Base-by-base conservation (phyloP, 2,113 vertebrate genomes). In the Gymnogyps californianus region DNA sequence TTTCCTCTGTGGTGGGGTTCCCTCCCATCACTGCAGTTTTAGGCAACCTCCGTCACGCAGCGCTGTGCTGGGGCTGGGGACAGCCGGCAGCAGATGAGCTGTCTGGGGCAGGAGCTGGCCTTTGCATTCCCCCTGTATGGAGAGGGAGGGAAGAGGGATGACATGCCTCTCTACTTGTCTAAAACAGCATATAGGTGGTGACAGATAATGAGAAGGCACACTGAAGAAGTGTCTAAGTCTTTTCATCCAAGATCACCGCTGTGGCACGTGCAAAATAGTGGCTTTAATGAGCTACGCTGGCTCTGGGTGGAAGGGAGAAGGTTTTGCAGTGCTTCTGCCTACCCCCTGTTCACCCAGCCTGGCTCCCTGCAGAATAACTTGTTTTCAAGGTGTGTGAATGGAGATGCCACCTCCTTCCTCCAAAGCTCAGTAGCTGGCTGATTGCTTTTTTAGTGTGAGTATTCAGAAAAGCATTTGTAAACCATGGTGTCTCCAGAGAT, bases 1-100 rank as follows among this genome's bases (percentile, higher is more conserved):
- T 58, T 76, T 61, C 18, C 26, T 40, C 15, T 32, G 61, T 6
- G 18, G 16, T 25, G 34, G 5, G 10, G 18, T 44, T 66, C 44
- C 40, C 28, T 66, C 44, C 40, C 28, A 13, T 21, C 20, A 1
- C 75, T 18, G 34, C 12, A 19, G 61, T 59, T 92, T 59, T 26
- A n/a, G 42, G 57, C 51, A 42, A 4, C 14, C 12, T 25, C 22
- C 1, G 1, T 17, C 54, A 9, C 0, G 0, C 12, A 12, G 28
- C 6, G 3, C 19, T 18, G 13, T 7, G 20, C 29, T 10, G 6
- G 52, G 34, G 21, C 54, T 34, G 47, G 25, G 16, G n/a, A 9
- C 31, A 54, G 16, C 34, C 3, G 1, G 47, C 42, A 26, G 42
- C 52, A 14, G 49, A 5, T 6, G 22, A 49, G 46, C 28, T 40